These are phyloP conservation scores for Taenioides sp. DNA, from an alignment of 2,797 vertebrate species.

Conservation along the genomic window DNA sequence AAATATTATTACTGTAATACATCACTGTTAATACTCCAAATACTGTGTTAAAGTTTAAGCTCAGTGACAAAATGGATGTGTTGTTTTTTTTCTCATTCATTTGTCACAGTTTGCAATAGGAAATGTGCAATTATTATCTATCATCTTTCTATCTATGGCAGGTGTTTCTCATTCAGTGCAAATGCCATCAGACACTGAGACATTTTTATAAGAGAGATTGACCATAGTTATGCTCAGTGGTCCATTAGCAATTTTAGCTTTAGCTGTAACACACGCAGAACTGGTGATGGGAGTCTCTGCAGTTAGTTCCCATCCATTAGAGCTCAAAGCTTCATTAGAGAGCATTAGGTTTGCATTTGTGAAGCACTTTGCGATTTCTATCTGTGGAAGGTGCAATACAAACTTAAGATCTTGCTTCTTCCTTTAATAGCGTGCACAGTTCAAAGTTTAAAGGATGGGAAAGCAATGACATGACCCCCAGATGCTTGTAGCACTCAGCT, in stretches of 20 bases:
- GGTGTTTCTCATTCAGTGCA: conserved; percentile 27
- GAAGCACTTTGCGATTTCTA: background rate
- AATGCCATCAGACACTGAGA: conserved; percentile 31
- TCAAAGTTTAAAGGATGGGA: conserved; percentile 11
- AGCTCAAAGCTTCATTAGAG: conserved; percentile 36
- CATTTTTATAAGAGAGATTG: conserved; percentile 48
- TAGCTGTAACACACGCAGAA: conserved; percentile 29
- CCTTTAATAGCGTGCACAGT: conserved; percentile 19
- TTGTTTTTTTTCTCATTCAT: conserved; percentile 12
- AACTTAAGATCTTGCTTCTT: background rate
- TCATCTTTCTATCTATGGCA: background rate
- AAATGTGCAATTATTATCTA: background rate
- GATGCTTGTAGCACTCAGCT: conserved; percentile 24
- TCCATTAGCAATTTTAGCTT: conserved; percentile 38
- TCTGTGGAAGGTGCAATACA: background rate
- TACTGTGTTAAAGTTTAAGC: background rate
- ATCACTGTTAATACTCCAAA: background rate
- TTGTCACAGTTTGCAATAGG: conserved; percentile 8
- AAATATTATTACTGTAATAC: background rate
- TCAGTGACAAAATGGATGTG: background rate
- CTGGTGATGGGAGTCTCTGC: conserved; percentile 28
- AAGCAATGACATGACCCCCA: conserved; percentile 29
- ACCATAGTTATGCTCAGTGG: conserved; percentile 45
- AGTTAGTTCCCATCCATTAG: conserved; percentile 46
- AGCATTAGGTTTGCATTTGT: conserved; percentile 30